Base-by-base conservation (phyloP, 2,113 vertebrate genomes). In the Pyrgilauda ruficollis region DNA sequence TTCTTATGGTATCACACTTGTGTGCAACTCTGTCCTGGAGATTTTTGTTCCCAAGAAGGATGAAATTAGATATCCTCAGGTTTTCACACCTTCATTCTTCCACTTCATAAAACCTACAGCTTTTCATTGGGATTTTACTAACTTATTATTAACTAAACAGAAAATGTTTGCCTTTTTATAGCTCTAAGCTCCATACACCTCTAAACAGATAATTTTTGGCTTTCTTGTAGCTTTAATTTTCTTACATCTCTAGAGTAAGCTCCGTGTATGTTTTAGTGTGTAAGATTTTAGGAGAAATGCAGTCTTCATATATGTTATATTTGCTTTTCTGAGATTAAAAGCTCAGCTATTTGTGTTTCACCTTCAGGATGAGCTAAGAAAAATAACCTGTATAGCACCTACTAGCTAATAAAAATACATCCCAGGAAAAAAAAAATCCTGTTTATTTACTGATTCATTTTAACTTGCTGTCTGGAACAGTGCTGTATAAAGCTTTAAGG, bases 381-480 rank as follows among this genome's bases (percentile, higher is more conserved):
- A 68, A 80, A 20, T 49, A 74, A 31, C 2, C 8, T 49, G 2
- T 35, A 4, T 68, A 26, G 7, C 11, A 67, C 3, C 15, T 13
- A 21, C 6, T 28, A 44, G 12, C 33, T 70, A 33, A 8, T 44
- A 39, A 73, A 85, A 80, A 6, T 39, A 37, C 3, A 27, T 67
- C 4, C 13, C 1, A 1, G 3, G 43, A 63, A 85, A 61, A 62
- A 1, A 2, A 28, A 74, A 82, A 43, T 41, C 0, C 8, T 28
- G 1, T 16, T n/a, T 26, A 30, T 50, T 87, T 80, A 15, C 23
- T 70, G 17, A 21, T 31, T 13, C 3, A 8, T 17, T 6, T 55
- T 78, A 62, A 59, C 17, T 70, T 62, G 5, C 9, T 69, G 2
- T 61, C 53, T 22, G 13, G 27, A 6, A 2, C 26, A 28, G 6